Percentiles rank a stretch among this genome's conserved stretches.
Evolutionary conservation across 2,797 vertebrate genomes (phyloP).

Genomic region (Lepilemur septentrionalis): DNA sequence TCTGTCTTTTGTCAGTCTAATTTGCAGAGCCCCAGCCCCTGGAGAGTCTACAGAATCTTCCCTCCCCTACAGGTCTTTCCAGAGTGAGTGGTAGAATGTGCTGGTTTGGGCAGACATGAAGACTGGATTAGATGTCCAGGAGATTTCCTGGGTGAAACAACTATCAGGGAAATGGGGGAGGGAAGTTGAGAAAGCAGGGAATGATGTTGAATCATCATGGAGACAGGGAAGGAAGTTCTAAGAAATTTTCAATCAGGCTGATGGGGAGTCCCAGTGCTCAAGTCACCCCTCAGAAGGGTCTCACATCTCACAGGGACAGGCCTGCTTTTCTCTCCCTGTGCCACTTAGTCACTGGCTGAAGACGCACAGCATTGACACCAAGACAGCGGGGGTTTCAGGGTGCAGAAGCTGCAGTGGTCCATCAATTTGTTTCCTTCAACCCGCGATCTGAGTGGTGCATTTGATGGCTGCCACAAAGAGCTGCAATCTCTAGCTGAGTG

Average conservation of each 20-base stretch:
- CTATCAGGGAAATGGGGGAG: not conserved
- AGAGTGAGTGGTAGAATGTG: not conserved
- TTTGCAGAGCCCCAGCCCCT: not conserved
- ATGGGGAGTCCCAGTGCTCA: not conserved
- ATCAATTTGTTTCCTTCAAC: not conserved
- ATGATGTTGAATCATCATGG: not conserved
- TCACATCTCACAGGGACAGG: not conserved
- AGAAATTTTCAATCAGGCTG: not conserved
- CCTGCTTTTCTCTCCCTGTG: not conserved
- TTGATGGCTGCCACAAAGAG: not conserved
- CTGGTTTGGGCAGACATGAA: not conserved
- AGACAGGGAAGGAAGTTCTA: not conserved
- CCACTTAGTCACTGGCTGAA: too few relatives aligned
- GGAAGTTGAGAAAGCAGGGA: not conserved
- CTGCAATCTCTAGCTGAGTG: not conserved
- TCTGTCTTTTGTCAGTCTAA: not conserved
- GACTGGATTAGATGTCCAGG: not conserved
- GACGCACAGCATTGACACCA: not conserved
- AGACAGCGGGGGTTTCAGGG: not conserved
- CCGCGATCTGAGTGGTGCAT: not conserved
- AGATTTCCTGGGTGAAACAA: not conserved
- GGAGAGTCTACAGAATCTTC: not conserved
- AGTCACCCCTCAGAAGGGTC: not conserved
- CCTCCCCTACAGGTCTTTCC: not conserved
- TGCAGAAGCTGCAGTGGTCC: not conserved